Evolutionary conservation across 2,888 invertebrate species (phyloP), one percentile per base, ranked within the genome.

Genomic region (Lamellibrachia satsuma): DNA sequence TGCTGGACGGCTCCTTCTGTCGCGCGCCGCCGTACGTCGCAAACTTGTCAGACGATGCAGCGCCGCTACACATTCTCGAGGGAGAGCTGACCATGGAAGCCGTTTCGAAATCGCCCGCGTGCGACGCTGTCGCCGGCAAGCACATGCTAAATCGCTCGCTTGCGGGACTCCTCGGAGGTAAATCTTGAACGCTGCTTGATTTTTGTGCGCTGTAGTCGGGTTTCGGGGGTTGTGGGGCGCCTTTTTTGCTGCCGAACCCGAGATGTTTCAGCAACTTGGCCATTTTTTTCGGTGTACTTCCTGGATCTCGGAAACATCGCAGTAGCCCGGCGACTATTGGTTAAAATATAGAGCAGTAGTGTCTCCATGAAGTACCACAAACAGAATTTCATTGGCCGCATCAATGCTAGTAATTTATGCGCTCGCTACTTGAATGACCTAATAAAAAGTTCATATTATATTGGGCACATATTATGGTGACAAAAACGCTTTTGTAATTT

Each of bases 211-310:
- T 22, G 52, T 91, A 52, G 90, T 92, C 39, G 22, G n/a, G 22
- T 75, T 75, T 91, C 11, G 91, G 91, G 39, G 91, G 52, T 39
- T 52, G 52, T 52, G 91, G 91, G 51, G 92, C 27, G n/a, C 55
- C 90, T 52, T 93, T 93, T 90, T 91, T 91, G 57, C 93, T 92
- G 9, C 93, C 93, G 52, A 93, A 52, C 39, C 93, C 93, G 51
- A 93, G 92, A 92, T 93, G 93, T 91, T 93, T 93, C 60, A 93
- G 90, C 52, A 93, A 90, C 91, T 93, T 93, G 57, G 93, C 92
- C 93, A 93, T 93, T 91, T 55, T 75, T 75, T 75, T 75, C 75
- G 75, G 75, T 75, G 15, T 75, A 75, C 75, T 75, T 75, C 75
- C 75, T 75, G 75, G 75, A 75, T 75, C 75, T 15, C 75, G 75